phyloP scores from a whole-genome alignment of 1,140 invertebrate genomes.

The Carcinoscorpius rotundicauda region DNA sequence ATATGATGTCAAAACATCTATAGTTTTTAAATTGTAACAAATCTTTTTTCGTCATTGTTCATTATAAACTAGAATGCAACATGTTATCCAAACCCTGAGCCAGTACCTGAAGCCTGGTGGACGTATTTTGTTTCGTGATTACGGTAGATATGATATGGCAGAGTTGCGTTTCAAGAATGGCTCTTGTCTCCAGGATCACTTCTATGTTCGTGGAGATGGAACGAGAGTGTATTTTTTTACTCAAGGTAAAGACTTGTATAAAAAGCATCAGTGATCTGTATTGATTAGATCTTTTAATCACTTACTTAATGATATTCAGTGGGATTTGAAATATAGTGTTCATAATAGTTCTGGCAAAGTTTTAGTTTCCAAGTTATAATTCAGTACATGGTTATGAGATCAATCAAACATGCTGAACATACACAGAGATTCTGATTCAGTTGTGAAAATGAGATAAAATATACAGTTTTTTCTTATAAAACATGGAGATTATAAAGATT shows the following conservation, averaged over 20 bases:
- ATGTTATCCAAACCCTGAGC: conserved; percentile 56
- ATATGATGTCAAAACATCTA: background rate
- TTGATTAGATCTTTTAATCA: no score
- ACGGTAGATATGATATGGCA: conserved; percentile 91
- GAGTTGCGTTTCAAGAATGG: conserved; percentile 92
- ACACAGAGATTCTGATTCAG: no score
- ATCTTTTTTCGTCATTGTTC: conserved; percentile 3
- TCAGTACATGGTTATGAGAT: no score
- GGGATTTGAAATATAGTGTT: no score
- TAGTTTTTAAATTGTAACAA: background rate
- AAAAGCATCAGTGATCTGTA: conserved; percentile 13
- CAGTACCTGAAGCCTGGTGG: conserved; percentile 86
- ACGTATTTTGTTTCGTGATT: conserved; percentile 83
- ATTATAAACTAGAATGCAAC: conserved; percentile 48
- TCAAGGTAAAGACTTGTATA: conserved; percentile 45
- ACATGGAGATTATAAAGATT: no score
- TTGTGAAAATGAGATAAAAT: no score
- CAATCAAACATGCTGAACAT: no score
- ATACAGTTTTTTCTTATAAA: no score
- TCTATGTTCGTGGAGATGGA: conserved; percentile 95
- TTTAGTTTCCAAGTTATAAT: no score
- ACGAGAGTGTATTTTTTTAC: conserved; percentile 96
- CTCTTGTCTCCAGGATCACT: conserved; percentile 81
- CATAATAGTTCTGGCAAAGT: no score
- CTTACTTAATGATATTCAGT: no score